These are phyloP conservation scores for Mustelus asterias DNA, from an alignment of 2,113 vertebrate genomes.

Conservation along the genomic window DNA sequence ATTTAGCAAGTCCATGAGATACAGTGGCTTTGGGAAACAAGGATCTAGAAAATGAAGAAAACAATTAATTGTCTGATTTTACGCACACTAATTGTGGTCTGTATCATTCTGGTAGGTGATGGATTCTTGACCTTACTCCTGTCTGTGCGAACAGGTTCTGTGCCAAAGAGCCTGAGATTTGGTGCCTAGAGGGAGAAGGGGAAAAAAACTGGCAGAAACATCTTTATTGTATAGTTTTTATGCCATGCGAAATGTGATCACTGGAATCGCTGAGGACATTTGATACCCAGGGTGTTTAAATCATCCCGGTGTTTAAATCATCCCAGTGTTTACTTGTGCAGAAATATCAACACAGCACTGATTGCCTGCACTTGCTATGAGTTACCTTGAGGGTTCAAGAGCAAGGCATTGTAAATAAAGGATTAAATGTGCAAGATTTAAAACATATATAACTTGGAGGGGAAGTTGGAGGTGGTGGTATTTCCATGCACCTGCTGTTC, in stretches of 20 bases:
- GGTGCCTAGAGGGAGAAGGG: neutral
- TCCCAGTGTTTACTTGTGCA: neutral
- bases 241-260: neutral
- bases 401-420: neutral
- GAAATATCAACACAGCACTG: neutral
- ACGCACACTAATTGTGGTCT: too few relatives aligned
- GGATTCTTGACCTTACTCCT: neutral
- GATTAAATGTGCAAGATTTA: neutral
- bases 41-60: neutral
- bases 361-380: neutral
- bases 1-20: neutral
- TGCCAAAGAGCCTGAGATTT: neutral
- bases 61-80: neutral
- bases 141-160: neutral
- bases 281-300: slow-evolving; percentile 14
- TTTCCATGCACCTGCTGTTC: too few relatives aligned
- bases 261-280: neutral
- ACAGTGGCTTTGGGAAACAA: neutral
- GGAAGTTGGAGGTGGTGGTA: too few relatives aligned
- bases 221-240: neutral
- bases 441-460: too few relatives aligned
- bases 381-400: neutral
- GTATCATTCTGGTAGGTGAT: neutral
- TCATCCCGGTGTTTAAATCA: neutral
- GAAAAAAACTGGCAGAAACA: neutral